phyloP scores from a whole-genome alignment of 2,797 vertebrate species.

The Lateolabrax maculatus region DNA sequence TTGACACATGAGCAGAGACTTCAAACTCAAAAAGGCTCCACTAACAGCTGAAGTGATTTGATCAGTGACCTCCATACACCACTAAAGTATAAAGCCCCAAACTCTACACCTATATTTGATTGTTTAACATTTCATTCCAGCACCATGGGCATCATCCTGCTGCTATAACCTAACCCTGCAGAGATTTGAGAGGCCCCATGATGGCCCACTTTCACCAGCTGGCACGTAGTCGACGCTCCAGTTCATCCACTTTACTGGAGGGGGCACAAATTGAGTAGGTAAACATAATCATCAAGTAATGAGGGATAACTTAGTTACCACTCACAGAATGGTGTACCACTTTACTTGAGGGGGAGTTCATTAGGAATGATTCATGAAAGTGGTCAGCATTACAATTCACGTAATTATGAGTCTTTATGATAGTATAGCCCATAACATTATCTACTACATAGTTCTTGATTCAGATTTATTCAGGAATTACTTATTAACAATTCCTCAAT shows the following conservation, averaged over 20 bases:
- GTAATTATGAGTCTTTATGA: too few relatives aligned
- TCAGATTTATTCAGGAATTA: neutral
- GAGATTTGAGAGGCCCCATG: neutral
- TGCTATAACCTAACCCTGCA: conserved; percentile 23
- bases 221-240: neutral
- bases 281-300: conserved; percentile 21
- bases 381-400: neutral
- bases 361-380: too few relatives aligned
- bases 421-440: too few relatives aligned
- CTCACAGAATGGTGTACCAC: neutral
- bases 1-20: neutral
- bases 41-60: neutral
- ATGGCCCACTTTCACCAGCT: conserved; percentile 23
- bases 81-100: neutral
- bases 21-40: neutral
- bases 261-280: neutral
- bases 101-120: neutral
- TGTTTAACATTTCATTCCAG: neutral
- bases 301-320: conserved; percentile 7
- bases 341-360: neutral
- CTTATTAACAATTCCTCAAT: neutral
- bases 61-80: neutral
- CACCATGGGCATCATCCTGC: neutral
- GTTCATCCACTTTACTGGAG: neutral
- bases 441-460: neutral